Percentiles rank a stretch among this genome's conserved stretches.
Evolutionary conservation across 1,140 invertebrate genomes (phyloP).

Genomic region (Zaprionus capensis): DNA sequence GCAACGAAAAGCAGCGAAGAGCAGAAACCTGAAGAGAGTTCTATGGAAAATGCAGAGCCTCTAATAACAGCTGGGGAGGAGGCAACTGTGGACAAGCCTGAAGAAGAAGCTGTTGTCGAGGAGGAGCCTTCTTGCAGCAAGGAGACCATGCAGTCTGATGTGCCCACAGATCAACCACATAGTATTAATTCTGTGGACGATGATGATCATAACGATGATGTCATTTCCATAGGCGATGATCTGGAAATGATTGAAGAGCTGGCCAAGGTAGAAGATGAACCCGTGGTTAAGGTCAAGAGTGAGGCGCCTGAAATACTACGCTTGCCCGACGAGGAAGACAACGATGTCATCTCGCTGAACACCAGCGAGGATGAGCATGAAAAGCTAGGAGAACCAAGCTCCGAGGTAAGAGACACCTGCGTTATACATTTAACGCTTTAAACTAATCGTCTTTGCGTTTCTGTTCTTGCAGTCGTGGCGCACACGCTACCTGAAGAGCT

Average conservation of each 20-base stretch:
- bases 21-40: not conserved
- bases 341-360: slow-evolving; percentile 76
- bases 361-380: slow-evolving; percentile 79
- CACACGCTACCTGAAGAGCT: slow-evolving; percentile 84
- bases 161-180: not conserved
- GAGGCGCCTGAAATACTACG: slow-evolving; percentile 4
- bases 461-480: slow-evolving; percentile 69
- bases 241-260: slow-evolving; percentile 76
- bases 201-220: slow-evolving; percentile 81
- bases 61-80: not conserved
- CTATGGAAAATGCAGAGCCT: not conserved
- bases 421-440: not conserved
- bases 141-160: not conserved
- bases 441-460: slow-evolving; percentile 1
- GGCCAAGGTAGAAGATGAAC: slow-evolving; percentile 56
- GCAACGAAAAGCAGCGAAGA: not conserved
- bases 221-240: slow-evolving; percentile 81
- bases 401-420: slow-evolving; percentile 52
- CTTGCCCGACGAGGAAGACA: slow-evolving; percentile 58
- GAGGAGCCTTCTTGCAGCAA: not conserved
- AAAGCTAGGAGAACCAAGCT: slow-evolving; percentile 44
- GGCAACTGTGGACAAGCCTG: not conserved
- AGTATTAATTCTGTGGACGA: slow-evolving; percentile 48
- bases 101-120: not conserved
- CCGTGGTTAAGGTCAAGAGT: slow-evolving; percentile 19